Evolutionary conservation across 2,797 vertebrate genomes (phyloP), one percentile per base, ranked within the genome.

Genomic region (Sebastes nivosus): DNA sequence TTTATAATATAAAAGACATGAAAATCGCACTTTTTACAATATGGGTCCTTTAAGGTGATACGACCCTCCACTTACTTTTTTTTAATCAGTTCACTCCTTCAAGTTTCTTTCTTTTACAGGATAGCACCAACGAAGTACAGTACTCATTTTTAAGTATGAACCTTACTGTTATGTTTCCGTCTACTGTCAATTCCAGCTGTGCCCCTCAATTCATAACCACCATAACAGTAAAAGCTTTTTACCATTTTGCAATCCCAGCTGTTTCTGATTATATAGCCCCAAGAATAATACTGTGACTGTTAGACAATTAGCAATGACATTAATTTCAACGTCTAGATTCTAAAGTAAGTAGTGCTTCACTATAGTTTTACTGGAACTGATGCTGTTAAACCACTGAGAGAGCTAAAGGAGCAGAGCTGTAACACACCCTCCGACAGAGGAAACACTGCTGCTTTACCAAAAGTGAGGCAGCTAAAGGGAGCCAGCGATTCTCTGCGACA

Each of bases 401-500:
- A 30, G 14, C 29, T 24, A 14, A 14, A 2, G 14, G 25, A 27
- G 10, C 11, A 16, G 20, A 72, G 67, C 1, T 22, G 54, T 18
- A 50, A 63, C 36, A 36, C 67, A 58, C 5, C 20, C 24, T 71
- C 27, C 29, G 57, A 54, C 69, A 71, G 20, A 69, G 59, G 24
- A 79, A 79, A 68, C 42, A 42, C 38, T 65, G 34, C 70, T 57
- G 59, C 74, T 68, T 66, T 27, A 57, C 57, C 64, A 68, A 68
- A 78, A 71, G 30, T 32, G 10, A 75, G 75, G 58, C 36, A 34
- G 52, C 74, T 55, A 25, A 42, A 84, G 90, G 91, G 77, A 87
- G 91, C 89, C 94, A 94, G 93, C 88, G 83, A 90, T 90, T 83
- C 85, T 79, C 88, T 96, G 95, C 95, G 96, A 88, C 94, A 92